phyloP scores from a whole-genome alignment of 2,113 vertebrate genomes.

The Nerophis lumbriciformis region DNA sequence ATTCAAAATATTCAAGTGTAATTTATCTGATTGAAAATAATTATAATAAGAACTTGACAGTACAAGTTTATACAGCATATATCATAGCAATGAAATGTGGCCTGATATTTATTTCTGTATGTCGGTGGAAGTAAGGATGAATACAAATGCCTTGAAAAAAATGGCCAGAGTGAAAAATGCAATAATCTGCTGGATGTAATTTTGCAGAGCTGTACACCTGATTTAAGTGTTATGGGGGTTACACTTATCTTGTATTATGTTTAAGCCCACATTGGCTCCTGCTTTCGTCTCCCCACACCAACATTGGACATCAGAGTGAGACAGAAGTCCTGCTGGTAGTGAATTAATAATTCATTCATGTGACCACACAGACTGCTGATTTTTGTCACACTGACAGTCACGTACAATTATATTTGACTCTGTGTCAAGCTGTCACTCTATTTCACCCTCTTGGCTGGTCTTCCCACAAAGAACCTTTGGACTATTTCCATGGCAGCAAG shows the following conservation, averaged over 20 bases:
- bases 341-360: slow-evolving; percentile 52
- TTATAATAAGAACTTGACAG: too few relatives aligned
- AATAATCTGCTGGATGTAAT: neutral
- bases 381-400: slow-evolving; percentile 52
- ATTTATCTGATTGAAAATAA: too few relatives aligned
- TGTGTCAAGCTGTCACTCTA: slow-evolving; percentile 53
- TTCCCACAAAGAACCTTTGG: slow-evolving; percentile 22
- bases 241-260: slow-evolving; percentile 21
- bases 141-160: too few relatives aligned
- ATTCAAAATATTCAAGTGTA: too few relatives aligned
- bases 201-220: neutral
- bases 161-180: slow-evolving; percentile 1
- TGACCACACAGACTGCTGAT: slow-evolving; percentile 56
- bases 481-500: slow-evolving; percentile 12
- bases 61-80: too few relatives aligned
- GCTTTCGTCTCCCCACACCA: slow-evolving; percentile 20
- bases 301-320: neutral
- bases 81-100: too few relatives aligned
- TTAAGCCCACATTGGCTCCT: slow-evolving; percentile 24
- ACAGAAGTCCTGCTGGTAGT: slow-evolving; percentile 25
- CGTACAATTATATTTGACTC: slow-evolving; percentile 58
- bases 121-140: too few relatives aligned
- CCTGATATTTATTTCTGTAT: too few relatives aligned
- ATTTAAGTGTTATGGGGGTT: slow-evolving; percentile 3
- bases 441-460: slow-evolving; percentile 20